These are phyloP conservation scores for Paradoxurus hermaphroditus DNA, from an alignment of 2,113 vertebrate species.

Conservation along the genomic window DNA sequence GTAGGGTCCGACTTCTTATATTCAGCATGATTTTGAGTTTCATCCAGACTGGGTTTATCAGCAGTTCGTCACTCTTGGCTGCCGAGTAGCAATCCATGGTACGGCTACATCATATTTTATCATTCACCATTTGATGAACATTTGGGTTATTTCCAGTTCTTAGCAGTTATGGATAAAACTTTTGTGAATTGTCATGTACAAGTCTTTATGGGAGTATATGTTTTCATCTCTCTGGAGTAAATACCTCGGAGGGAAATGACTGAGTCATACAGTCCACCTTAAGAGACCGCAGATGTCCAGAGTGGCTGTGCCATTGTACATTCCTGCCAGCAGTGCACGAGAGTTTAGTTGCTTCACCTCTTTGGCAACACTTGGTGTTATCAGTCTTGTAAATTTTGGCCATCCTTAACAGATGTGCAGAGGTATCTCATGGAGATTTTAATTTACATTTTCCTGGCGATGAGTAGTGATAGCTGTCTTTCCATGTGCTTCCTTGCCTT, in stretches of 20 bases:
- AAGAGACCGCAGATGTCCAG: background rate
- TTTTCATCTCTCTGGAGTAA: slow-evolving; percentile 11
- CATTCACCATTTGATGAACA: background rate
- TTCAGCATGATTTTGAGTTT: background rate
- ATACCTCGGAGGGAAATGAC: background rate
- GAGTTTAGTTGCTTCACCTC: background rate
- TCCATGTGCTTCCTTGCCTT: background rate
- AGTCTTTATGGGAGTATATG: background rate
- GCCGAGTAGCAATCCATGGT: background rate
- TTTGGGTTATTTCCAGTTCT: background rate
- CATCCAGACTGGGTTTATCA: background rate
- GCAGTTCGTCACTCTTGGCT: background rate
- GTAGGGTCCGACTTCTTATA: background rate
- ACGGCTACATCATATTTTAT: background rate
- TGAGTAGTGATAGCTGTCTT: background rate
- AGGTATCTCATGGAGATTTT: background rate
- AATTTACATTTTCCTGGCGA: background rate
- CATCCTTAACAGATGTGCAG: background rate
- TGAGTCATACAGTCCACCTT: background rate
- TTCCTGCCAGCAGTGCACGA: background rate
- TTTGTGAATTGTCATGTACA: background rate
- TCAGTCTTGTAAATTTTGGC: background rate
- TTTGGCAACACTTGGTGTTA: background rate
- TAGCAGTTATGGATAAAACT: background rate
- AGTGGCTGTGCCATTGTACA: background rate